Percentiles rank a stretch among this genome's conserved stretches.
phyloP scores from a whole-genome alignment of 2,113 vertebrate genomes.

The Chlorocebus sabaeus region DNA sequence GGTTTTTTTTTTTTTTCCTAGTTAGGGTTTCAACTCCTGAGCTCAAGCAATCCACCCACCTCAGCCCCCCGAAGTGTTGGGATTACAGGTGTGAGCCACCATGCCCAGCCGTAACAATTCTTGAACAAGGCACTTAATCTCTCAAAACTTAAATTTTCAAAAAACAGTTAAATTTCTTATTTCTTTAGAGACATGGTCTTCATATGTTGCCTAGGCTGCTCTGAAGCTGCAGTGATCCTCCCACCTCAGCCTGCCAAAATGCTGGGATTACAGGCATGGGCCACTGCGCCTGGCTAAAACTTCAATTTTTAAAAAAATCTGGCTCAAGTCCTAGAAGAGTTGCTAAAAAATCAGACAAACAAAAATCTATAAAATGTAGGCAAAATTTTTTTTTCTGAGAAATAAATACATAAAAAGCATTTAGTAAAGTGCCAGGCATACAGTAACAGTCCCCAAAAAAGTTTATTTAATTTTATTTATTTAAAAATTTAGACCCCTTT shows the following conservation, averaged over 20 bases:
- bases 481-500: not conserved
- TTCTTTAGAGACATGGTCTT: no score
- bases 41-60: no score
- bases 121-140: constrained; percentile 3
- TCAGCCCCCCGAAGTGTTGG: no score
- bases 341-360: not conserved
- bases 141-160: not conserved
- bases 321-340: not conserved
- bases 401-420: not conserved
- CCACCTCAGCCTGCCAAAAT: no score
- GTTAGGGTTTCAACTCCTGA: no score
- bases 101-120: not conserved
- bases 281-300: no score
- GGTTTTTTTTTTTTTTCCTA: no score
- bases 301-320: not conserved
- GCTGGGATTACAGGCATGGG: no score
- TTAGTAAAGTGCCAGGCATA: not conserved
- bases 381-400: not conserved
- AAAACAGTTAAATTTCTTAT: not conserved
- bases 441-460: not conserved
- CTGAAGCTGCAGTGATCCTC: no score
- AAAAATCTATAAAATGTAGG: not conserved
- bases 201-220: no score
- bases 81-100: no score
- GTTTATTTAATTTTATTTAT: not conserved